These are phyloP conservation scores for Macrobrachium rosenbergii DNA, from an alignment of 1,140 invertebrate genomes.

Conservation along the genomic window DNA sequence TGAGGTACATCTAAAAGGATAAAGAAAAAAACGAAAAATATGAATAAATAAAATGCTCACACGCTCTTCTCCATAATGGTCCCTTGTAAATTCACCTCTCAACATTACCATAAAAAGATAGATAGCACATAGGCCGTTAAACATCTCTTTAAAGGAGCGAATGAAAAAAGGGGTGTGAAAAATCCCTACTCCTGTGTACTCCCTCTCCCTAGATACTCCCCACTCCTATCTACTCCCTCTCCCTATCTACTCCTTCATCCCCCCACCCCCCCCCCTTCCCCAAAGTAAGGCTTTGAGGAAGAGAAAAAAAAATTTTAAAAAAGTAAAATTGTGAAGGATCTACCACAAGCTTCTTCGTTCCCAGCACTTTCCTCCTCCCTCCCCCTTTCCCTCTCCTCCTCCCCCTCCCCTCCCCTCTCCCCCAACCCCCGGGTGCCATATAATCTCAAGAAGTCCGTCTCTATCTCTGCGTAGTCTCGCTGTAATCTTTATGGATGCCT, in stretches of 20 bases:
- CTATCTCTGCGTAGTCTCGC: conserved; percentile 30
- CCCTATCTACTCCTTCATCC: too few species aligned
- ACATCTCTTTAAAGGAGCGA: neutral
- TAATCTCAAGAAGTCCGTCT: conserved; percentile 38
- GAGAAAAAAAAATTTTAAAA: neutral
- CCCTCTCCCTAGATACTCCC: too few species aligned
- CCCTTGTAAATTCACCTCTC: too few species aligned
- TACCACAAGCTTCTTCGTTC: neutral
- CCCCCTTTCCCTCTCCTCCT: neutral
- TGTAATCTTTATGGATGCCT: conserved; percentile 40
- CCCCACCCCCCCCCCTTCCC: too few species aligned
- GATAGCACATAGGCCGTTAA: neutral
- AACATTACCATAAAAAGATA: neutral
- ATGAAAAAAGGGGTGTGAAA: too few species aligned
- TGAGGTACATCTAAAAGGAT: too few species aligned
- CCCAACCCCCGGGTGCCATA: neutral
- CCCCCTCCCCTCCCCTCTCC: neutral
- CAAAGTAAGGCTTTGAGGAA: neutral
- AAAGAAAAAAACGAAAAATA: too few species aligned
- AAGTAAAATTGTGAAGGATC: neutral
- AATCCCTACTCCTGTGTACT: too few species aligned
- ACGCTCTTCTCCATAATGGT: too few species aligned
- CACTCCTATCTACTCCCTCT: too few species aligned
- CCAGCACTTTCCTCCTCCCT: conserved; percentile 2
- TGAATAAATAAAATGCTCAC: too few species aligned